Conservation (phyloP, 2,113 vertebrate species). For the Lagopus leucura region DNA sequence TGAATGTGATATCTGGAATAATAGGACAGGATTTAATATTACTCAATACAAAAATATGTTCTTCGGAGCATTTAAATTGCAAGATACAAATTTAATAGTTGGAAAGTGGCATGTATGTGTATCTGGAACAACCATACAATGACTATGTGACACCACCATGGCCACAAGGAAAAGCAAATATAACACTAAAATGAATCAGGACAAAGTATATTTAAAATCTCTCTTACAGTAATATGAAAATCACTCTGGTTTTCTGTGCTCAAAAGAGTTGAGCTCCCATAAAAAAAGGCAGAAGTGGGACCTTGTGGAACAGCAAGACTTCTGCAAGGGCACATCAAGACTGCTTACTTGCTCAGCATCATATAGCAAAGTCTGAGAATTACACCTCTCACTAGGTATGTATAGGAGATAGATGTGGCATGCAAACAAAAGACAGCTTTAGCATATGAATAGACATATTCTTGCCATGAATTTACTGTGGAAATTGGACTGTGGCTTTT, state of each 20-base stretch:
- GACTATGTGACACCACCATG: background rate
- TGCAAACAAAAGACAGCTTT: background rate
- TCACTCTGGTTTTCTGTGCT: background rate
- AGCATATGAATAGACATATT: fast-evolving
- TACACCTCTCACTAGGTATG: background rate
- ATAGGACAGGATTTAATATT: background rate
- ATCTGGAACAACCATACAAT: background rate
- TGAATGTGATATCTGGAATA: background rate
- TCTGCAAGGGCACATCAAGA: background rate
- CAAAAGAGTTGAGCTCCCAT: background rate
- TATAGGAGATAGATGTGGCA: background rate
- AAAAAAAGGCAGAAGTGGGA: background rate
- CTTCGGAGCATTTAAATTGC: background rate
- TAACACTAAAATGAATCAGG: background rate
- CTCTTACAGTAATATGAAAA: background rate
- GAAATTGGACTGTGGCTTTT: background rate
- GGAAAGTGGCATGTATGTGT: background rate
- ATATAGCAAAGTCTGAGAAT: background rate
- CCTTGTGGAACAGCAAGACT: background rate
- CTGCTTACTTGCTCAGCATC: background rate
- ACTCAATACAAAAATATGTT: background rate
- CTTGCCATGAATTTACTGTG: background rate
- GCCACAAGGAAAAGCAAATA: background rate
- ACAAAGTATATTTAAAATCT: background rate
- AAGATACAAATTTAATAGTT: background rate